Conservation (phyloP, 2,113 vertebrate genomes). For the Nycticorax nycticorax region DNA sequence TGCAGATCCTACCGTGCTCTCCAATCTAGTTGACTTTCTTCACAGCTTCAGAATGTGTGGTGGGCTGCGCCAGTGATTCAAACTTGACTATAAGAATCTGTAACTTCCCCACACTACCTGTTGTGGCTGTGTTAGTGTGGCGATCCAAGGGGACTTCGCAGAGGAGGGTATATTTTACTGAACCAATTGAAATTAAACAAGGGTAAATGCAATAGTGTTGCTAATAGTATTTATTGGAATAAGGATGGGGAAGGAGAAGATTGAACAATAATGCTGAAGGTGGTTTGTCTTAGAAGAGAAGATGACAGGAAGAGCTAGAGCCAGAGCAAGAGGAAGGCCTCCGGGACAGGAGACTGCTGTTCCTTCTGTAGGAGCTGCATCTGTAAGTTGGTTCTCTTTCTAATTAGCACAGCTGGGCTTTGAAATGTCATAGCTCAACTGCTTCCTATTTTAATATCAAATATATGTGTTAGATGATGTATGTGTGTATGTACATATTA, state of each 20-base stretch:
- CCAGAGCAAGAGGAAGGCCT: conserved; percentile 81
- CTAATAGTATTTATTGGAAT: neutral
- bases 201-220: too few species aligned
- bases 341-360: conserved; percentile 67
- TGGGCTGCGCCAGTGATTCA: accelerated
- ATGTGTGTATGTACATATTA: neutral
- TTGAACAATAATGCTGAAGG: neutral
- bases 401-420: neutral
- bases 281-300: neutral
- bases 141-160: neutral
- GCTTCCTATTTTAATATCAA: neutral
- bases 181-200: neutral
- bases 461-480: neutral
- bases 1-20: accelerated
- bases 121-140: too few species aligned
- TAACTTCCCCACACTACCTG: accelerated
- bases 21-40: accelerated
- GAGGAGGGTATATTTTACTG: neutral
- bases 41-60: accelerated
- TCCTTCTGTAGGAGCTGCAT: conserved; percentile 31
- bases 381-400: conserved; percentile 71
- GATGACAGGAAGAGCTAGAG: conserved; percentile 87
- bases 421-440: neutral
- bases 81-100: accelerated
- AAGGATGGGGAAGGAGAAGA: neutral